Conservation (phyloP, 2,113 vertebrate species). For the Microtus ochrogaster region DNA sequence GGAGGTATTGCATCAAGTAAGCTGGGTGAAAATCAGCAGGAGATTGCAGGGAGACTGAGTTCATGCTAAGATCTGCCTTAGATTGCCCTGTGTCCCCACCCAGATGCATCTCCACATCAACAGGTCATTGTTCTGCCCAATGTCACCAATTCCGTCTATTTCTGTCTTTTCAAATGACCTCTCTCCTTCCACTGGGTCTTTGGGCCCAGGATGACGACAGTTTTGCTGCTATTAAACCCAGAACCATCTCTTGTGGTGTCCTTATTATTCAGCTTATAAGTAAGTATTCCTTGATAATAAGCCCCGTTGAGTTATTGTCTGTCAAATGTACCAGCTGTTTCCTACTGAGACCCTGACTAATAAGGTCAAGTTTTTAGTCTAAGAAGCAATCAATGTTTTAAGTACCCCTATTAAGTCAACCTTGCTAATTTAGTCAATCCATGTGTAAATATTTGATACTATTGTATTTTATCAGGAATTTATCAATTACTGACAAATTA, state of each 20-base stretch:
- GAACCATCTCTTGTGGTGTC: not conserved
- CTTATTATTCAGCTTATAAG: not conserved
- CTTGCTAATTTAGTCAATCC: not conserved
- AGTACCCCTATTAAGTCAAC: conserved; percentile 32
- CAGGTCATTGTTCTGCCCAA: not conserved
- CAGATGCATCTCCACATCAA: not conserved
- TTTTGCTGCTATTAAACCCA: not conserved
- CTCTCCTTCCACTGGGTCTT: not conserved
- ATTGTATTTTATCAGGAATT: not conserved
- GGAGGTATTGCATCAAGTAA: not conserved
- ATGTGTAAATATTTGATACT: conserved; percentile 9
- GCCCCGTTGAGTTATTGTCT: not conserved
- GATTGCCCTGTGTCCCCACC: not conserved
- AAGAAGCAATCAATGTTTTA: not conserved
- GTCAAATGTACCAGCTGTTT: not conserved
- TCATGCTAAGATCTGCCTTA: not conserved
- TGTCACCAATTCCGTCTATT: not conserved
- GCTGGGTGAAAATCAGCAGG: not conserved
- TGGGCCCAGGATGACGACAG: not conserved
- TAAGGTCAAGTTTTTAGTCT: not conserved
- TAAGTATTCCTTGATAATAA: conserved; percentile 23
- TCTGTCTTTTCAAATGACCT: not conserved
- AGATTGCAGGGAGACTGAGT: not conserved
- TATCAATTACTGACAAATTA: conserved; percentile 31
- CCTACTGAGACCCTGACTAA: not conserved